Base-by-base conservation (phyloP, 2,888 invertebrate genomes). In the Phortica magna region DNA sequence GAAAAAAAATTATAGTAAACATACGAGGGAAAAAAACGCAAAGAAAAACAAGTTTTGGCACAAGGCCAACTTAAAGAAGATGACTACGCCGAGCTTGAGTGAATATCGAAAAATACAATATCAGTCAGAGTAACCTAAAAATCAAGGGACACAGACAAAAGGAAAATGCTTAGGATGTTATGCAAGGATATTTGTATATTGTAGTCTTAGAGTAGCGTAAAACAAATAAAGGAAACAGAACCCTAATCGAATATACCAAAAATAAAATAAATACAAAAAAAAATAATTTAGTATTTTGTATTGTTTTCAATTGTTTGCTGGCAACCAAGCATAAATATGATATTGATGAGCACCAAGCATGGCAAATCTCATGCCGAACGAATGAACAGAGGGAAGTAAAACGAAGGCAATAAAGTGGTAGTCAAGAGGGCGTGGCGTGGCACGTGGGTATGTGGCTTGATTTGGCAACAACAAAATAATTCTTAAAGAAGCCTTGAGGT, bases 241-340 rank as follows among this genome's bases (percentile, higher is more conserved):
- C 9, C 48, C 14, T 6, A 9, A 12, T 9, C 9, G 14, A 48
- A 48, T 48, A 48, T 48, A 48, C 48, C 2, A 48, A 48, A 48
- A 48, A 48, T 7, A 48, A 48, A 12, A 14, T 78, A 78, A 76
- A 76, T 68, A 80, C 81, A 79, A 80, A 84, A 80, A 80, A 76
- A 85, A 82, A 22, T 86, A 88, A 82, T 84, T 88, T 81, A 88
- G 88, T 88, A 88, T 84, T 84, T 86, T 81, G 86, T 84, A 87
- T 86, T 86, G 84, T 83, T 86, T 83, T 83, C 89, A 86, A 88
- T 88, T 88, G 88, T 89, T 87, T 88, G 83, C 82, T 87, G 85
- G 88, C 89, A 88, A 82, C 82, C 84, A 82, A 86, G 88, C 88
- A 87, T 85, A 88, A 84, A 85, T 85, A 83, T 85, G 83, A 85